Base-by-base conservation (phyloP, 1,140 invertebrate species). In the Zaprionus capensis region DNA sequence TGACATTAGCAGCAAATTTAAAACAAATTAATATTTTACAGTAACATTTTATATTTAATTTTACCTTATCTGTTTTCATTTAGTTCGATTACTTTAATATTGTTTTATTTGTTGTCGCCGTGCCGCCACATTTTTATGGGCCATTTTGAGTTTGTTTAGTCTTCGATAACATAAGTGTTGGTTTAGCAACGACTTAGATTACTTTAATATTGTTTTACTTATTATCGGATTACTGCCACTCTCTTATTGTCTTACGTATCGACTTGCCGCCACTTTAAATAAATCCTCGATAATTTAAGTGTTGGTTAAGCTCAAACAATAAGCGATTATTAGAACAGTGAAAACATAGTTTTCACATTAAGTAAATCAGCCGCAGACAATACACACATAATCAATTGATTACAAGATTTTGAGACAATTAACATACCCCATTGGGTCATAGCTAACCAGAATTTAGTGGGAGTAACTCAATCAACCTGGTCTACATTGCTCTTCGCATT, bases 381-480 rank as follows among this genome's bases (percentile, higher is more conserved):
- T 34, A 34, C 4, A 34, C 9, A 34, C 2, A 34, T 34, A 44
- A 17, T 4, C 5, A n/a, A n/a, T n/a, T 5, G 5, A 38, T 38
- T 38, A 14, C 1, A 38, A 15, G 14, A n/a, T 44, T 17, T n/a
- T 17, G 7, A n/a, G n/a, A 7, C n/a, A 17, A 15, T 44, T 6
- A 1, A 7, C 1, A 44, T n/a, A 7, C n/a, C 7, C n/a, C 15
- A 17, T 17, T 2, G 9, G 41, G 7, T 17, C 5, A 20, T 17
- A 1, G n/a, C 41, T 17, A 17, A 46, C 7, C 6, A 9, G n/a
- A 17, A 7, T 46, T 17, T 2, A 41, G 15, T 41, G n/a, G 38
- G 15, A 2, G 5, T 46, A 46, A 44, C 41, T 6, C n/a, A 44
- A 24, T 49, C 20, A 49, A 22, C 63, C 63, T 66, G 63, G 63